Conservation (phyloP, 1,140 invertebrate species). For the Calephelis nemesis region DNA sequence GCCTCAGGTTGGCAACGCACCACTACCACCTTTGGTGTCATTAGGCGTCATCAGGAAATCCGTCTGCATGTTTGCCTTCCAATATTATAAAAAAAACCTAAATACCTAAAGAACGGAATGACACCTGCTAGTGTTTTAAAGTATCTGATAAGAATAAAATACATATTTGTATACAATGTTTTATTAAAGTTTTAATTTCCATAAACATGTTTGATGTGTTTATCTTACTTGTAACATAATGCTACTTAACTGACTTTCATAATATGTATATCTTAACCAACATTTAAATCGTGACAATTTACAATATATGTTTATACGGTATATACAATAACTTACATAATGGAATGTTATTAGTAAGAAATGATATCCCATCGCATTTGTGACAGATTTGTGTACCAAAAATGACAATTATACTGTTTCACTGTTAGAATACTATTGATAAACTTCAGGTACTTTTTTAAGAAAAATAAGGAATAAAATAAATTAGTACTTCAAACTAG, state of each 20-base stretch:
- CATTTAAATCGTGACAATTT: neutral
- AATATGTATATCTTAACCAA: neutral
- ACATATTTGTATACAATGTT: conserved; percentile 4
- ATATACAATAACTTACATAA: conserved; percentile 10
- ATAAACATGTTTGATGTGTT: conserved; percentile 6
- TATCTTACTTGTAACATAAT: neutral
- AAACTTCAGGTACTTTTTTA: too few species aligned
- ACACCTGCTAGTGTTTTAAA: neutral
- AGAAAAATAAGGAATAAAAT: neutral
- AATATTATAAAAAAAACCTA: too few species aligned
- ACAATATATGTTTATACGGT: neutral
- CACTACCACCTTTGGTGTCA: too few species aligned
- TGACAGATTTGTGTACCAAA: neutral
- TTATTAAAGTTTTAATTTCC: conserved; percentile 8
- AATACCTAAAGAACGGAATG: too few species aligned
- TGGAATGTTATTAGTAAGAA: conserved; percentile 1
- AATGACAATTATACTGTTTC: conserved; percentile 3
- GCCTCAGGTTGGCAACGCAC: too few species aligned
- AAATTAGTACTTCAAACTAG: neutral
- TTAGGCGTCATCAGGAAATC: too few species aligned
- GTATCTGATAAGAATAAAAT: neutral
- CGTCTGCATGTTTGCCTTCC: too few species aligned
- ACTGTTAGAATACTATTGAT: neutral
- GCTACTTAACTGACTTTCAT: neutral
- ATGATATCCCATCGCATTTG: neutral